A percentile compares a stretch with the other conserved stretches of the same genome.
Conservation (phyloP, 1,140 invertebrate genomes). For the Popillia japonica region DNA sequence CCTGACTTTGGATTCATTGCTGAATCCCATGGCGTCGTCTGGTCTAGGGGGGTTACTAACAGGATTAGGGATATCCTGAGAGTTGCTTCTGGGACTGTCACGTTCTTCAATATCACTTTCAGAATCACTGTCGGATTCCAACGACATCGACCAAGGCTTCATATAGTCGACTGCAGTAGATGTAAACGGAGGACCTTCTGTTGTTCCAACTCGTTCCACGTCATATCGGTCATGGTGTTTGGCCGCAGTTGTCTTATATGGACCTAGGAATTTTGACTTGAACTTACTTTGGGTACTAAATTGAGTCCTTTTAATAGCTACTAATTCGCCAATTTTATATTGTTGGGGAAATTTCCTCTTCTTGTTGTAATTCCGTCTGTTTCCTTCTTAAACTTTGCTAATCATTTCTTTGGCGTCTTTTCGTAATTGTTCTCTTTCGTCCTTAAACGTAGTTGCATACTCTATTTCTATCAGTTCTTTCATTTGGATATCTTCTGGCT, state of each 20-base stretch:
- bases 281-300: not conserved
- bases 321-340: not conserved
- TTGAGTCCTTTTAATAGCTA: not conserved
- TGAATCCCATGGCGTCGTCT: not conserved
- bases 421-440: not conserved
- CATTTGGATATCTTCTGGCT: no score
- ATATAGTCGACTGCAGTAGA: not conserved
- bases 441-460: not conserved
- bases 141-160: not conserved
- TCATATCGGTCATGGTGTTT: not conserved
- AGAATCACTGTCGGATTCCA: not conserved
- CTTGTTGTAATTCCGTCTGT: not conserved
- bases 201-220: not conserved
- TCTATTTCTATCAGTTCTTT: not conserved
- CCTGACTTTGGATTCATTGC: not conserved
- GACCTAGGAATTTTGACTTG: not conserved
- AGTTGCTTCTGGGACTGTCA: not conserved
- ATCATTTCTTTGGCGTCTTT: not conserved
- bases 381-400: not conserved
- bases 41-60: not conserved
- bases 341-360: not conserved
- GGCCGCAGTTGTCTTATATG: not conserved
- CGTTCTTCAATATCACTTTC: not conserved
- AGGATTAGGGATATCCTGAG: no score
- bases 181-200: not conserved